Base-by-base conservation (phyloP, 2,888 invertebrate genomes). In the Troides helena region DNA sequence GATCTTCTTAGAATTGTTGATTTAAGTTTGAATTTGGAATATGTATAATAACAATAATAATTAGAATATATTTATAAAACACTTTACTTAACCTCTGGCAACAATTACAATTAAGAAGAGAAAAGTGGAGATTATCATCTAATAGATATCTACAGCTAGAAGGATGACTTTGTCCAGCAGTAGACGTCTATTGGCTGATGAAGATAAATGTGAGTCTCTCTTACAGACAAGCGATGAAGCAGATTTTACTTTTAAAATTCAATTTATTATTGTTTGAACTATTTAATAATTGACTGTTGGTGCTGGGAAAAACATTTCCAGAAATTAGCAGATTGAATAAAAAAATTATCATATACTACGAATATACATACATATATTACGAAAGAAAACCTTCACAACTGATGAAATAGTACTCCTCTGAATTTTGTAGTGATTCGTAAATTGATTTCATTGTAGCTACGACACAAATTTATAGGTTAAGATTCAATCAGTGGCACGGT, bases 391-490 rank as follows among this genome's bases (percentile, higher is more conserved):
- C 67, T 67, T 67, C 67, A 36, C 43, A 14, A 14, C 50, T 60
- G 64, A 43, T 63, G 56, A 58, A 65, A 58, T 61, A 14, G 12
- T 57, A 57, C 36, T 39, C 63, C 18, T 67, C 61, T 50, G 39
- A 58, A 57, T 62, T 58, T 62, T 65, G 61, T 50, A 67, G 53
- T 70, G 67, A 70, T 64, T 71, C 67, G 62, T 36, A 59, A 68
- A 64, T 71, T 67, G 67, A 65, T 67, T 71, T 61, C 46, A 67
- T 64, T 67, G 66, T 60, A 65, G 30, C 65, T 65, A 67, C 70
- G 70, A 67, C 65, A 65, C 60, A 65, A 64, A 71, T 70, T 70
- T 70, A 64, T 70, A 67, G 70, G 67, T 71, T 71, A 71, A 71
- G 70, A 71, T 71, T 64, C 67, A 71, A 71, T 71, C 70, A 71